Conservation (phyloP, 37 sponge, comb jelly and placozoan genomes). For the Eunapius fragilis region DNA sequence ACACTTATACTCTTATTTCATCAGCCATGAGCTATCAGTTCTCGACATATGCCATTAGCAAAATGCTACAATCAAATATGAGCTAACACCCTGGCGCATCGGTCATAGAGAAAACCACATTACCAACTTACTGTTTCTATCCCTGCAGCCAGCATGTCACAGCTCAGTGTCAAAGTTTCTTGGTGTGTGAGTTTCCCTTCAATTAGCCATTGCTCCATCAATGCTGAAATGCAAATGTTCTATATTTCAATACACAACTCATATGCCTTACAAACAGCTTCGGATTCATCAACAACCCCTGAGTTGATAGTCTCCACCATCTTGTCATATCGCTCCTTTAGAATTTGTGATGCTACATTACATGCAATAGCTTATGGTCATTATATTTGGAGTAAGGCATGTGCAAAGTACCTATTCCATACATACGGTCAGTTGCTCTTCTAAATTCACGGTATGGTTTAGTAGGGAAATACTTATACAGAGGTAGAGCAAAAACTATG, state of each 20-base stretch:
- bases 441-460: not conserved
- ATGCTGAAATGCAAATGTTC: not conserved
- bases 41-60: not conserved
- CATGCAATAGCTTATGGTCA: not conserved
- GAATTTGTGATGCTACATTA: not conserved
- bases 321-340: not conserved
- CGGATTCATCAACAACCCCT: not conserved
- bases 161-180: constrained; percentile 20
- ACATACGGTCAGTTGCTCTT: not conserved
- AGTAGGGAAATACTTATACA: constrained; percentile 18
- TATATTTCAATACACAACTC: not conserved
- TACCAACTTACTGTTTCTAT: constrained; percentile 60
- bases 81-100: too few relatives aligned
- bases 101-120: too few relatives aligned
- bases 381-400: not conserved
- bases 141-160: constrained; percentile 48
- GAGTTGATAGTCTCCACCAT: not conserved
- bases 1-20: not conserved
- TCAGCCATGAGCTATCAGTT: not conserved
- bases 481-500: not conserved
- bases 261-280: not conserved
- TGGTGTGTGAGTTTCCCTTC: constrained; percentile 20
- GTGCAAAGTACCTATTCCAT: not conserved
- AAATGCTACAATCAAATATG: too few relatives aligned
- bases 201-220: constrained; percentile 56